A percentile compares a stretch with the other conserved stretches of the same genome.
These are phyloP conservation scores for Colostygia pectinataria DNA, from an alignment of 2,888 invertebrate genomes.

Conservation along the genomic window DNA sequence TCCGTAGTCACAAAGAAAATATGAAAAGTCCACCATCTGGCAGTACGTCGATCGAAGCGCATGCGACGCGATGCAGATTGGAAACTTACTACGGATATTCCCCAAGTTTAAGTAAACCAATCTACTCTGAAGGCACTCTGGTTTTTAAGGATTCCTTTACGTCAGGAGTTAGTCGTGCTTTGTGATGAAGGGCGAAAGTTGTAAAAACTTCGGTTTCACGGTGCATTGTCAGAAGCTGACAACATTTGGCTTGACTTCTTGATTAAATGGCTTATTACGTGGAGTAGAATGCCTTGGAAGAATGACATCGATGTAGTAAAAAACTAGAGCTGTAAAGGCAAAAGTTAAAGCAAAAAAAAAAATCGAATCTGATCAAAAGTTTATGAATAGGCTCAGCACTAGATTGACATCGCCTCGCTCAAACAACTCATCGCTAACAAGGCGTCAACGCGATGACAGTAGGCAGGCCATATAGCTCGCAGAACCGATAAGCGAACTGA, in stretches of 20 bases:
- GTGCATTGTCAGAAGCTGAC: neutral
- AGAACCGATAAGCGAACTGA: too few species aligned
- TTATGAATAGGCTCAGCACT: too few species aligned
- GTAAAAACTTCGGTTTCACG: conserved; percentile 1
- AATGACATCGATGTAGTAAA: too few species aligned
- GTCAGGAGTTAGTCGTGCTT: neutral
- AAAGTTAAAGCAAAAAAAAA: too few species aligned
- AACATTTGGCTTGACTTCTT: neutral
- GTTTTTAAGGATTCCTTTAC: conserved; percentile 21
- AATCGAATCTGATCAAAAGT: too few species aligned
- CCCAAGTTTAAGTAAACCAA: conserved; percentile 18
- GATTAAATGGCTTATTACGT: neutral
- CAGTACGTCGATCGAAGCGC: conserved; percentile 4
- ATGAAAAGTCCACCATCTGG: conserved; percentile 26
- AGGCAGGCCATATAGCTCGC: too few species aligned
- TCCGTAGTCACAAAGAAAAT: conserved; percentile 5
- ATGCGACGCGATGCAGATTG: conserved; percentile 28
- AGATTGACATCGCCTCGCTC: too few species aligned
- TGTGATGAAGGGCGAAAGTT: neutral
- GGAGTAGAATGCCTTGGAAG: too few species aligned
- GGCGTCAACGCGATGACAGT: too few species aligned
- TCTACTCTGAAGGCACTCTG: conserved; percentile 15
- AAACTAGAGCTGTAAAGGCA: too few species aligned
- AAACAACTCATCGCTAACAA: too few species aligned
- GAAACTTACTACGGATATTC: conserved; percentile 22